Evolutionary conservation across 2,797 vertebrate genomes (phyloP).

Genomic region (Myoxocephalus aenaeus): DNA sequence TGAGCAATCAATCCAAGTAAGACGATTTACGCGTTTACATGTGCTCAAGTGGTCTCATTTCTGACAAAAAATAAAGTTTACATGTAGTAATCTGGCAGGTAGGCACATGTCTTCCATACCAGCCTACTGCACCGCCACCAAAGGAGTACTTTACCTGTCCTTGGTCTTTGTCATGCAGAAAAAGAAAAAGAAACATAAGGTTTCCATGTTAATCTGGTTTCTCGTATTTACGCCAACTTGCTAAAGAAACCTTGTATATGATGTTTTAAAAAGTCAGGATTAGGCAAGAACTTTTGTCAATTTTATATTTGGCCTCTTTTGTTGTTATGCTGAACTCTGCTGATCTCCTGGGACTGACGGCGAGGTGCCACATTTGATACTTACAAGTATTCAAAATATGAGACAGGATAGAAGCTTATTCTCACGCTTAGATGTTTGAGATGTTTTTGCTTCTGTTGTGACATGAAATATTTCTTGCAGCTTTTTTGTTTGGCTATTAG

Average conservation of each 20-base stretch:
- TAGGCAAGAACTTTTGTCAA: not conserved
- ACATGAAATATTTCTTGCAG: not conserved
- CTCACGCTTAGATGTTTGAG: not conserved
- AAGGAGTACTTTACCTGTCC: not conserved
- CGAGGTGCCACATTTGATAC: not conserved
- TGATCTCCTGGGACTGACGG: not conserved
- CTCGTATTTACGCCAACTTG: not conserved
- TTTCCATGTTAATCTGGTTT: not conserved
- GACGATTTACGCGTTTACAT: conserved; percentile 2
- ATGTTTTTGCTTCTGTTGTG: not conserved
- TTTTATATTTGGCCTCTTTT: not conserved
- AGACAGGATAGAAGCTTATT: not conserved
- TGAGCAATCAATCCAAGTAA: not conserved
- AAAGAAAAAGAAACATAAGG: too few relatives aligned
- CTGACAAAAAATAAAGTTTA: not conserved
- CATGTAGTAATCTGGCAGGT: not conserved
- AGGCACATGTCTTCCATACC: not conserved
- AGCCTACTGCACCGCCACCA: not conserved
- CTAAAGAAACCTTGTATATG: not conserved
- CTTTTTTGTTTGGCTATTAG: not conserved
- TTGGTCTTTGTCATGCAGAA: not conserved
- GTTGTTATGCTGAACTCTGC: not conserved
- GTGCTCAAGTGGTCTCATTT: not conserved
- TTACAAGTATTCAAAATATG: not conserved
- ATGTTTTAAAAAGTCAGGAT: not conserved